Evolutionary conservation across 2,888 invertebrate genomes (phyloP).

Genomic region (Agonopterix alstromeriana): DNA sequence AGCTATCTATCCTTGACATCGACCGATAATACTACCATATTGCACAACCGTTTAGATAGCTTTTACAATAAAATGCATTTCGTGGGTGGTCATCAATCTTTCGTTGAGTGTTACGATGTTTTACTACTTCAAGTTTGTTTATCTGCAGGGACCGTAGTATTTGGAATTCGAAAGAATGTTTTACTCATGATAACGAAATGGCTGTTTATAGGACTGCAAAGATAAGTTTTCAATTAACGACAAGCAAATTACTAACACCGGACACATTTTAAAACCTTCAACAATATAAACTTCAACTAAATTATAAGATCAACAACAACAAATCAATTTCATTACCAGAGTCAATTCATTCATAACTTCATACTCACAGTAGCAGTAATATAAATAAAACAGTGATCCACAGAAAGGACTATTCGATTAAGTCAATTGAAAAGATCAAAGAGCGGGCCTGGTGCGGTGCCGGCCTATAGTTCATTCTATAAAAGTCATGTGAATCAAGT

Average conservation of each 20-base stretch:
- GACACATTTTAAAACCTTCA: too few relatives aligned
- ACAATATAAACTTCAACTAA: too few relatives aligned
- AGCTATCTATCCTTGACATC: conserved; percentile 65
- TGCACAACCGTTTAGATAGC: conserved; percentile 67
- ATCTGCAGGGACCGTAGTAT: conserved; percentile 15
- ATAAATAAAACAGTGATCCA: conserved; percentile 41
- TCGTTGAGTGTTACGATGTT: conserved; percentile 28
- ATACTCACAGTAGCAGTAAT: conserved; percentile 19
- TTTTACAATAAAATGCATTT: conserved; percentile 65
- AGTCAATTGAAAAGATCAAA: conserved; percentile 52
- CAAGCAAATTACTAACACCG: too few relatives aligned
- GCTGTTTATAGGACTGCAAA: neutral
- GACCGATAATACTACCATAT: conserved; percentile 55
- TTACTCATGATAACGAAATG: conserved; percentile 1
- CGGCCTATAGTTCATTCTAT: neutral
- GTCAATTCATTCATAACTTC: conserved; percentile 20
- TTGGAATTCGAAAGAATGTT: conserved; percentile 7
- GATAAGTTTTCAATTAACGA: neutral
- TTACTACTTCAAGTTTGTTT: conserved; percentile 10
- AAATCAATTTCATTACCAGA: neutral
- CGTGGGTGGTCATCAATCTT: conserved; percentile 54
- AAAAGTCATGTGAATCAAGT: neutral
- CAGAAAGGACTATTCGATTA: conserved; percentile 52
- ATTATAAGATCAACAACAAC: too few relatives aligned
- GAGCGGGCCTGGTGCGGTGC: conserved; percentile 14